Base-by-base conservation (phyloP, 2,797 vertebrate genomes). In the Glossophaga mutica region DNA sequence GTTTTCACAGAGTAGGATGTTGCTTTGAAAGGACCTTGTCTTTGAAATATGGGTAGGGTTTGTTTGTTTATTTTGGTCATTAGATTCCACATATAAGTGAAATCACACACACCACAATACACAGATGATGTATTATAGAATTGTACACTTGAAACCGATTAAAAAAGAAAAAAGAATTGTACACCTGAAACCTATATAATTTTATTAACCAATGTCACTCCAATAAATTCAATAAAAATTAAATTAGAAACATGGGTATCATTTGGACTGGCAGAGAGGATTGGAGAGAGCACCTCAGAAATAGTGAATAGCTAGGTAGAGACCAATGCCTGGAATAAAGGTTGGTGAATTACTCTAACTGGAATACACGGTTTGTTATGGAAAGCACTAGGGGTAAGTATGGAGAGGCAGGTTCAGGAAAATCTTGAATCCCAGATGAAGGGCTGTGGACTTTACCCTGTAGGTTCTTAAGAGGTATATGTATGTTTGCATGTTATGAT, bases 1-100 rank as follows among this genome's bases (percentile, higher is more conserved):
- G 24, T 87, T 90, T 94, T 92, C 68, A 95, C 26, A 78, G 79
- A 90, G 81, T 87, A 90, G 57, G 34, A 62, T 86, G 74, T 68
- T 29, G 39, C 32, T 89, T 96, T 91, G 78, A 91, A 86, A 90
- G 79, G 81, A 67, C 8, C 8, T 77, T 67, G 37, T 34, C 32
- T 84, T 95, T 78, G 76, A 92, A 87, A 85, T 93, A 82, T n/a
- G 12, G 44, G 32, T 57, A 85, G 52, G 65, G 87, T 86, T 77
- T 82, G 24, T 73, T 44, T 32, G 15, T 74, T 74, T 74, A 46
- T 74, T 46, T 74, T 74, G 71, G 44, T 74, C 71, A 74, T 46
- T 74, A 74, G 71, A 46, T 74, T 46, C 42, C 26, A 46, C 26
- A 46, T 74, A 32, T 46, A 74, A 46, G 62, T 65, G 62, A 65